Evolutionary conservation across 2,888 invertebrate genomes (phyloP), one percentile per base, ranked within the genome.

Genomic region (Diarsia dahlii): DNA sequence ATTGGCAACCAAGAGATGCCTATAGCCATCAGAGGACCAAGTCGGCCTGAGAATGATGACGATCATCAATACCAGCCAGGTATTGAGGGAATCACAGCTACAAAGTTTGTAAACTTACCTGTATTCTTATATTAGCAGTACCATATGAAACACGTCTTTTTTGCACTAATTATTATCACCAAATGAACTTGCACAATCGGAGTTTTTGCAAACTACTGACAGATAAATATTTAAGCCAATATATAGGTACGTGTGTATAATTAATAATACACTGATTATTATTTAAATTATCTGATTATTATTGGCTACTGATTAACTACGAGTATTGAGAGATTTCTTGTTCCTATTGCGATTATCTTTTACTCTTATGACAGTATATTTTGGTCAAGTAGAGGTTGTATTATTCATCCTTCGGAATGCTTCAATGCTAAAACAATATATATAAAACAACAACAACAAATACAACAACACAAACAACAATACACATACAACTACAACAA

Each of bases 131-230:
- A 74, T 78, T 74, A 56, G 77, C 72, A 78, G 65, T 71, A 73
- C 71, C 76, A 80, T 79, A 82, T 84, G 73, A 82, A 85, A 81
- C 88, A 90, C 93, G 93, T 91, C 92, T 87, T 88, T 89, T 89
- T 86, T 78, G 78, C 82, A 88, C 87, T 89, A 89, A 90, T 88
- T 88, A 90, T 85, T 78, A 85, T 83, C 80, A 82, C 79, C 84
- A 86, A 93, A 89, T 93, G 92, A 88, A 87, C 15, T 68, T 71
- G 58, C 69, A 77, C 65, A 62, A 74, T 80, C 82, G 71, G 66
- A 77, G 9, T 82, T 73, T 82, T 84, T 48, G 71, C 67, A 9
- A 65, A 83, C 63, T 67, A 50, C 13, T 20, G 46, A 52, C 45
- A 82, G 85, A 87, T 86, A 80, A 78, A 69, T 20, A 48, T 60